These are phyloP conservation scores for Antheraea yamamai DNA, from an alignment of 2,888 invertebrate species.

Conservation along the genomic window DNA sequence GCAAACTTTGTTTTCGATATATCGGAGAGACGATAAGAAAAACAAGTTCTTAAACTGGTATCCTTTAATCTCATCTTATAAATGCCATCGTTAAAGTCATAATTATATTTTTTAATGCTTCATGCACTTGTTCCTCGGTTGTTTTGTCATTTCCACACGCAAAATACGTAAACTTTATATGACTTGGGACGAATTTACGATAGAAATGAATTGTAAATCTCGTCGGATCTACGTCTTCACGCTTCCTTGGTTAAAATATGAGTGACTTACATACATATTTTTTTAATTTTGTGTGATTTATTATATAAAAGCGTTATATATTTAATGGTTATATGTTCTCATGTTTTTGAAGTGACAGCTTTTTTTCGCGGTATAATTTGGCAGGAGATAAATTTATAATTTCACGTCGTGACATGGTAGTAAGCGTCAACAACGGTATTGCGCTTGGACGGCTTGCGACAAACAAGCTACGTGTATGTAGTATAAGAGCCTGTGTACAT, in stretches of 20 bases:
- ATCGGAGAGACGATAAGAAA: not conserved
- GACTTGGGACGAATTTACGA: constrained; percentile 2
- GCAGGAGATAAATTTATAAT: too few relatives aligned
- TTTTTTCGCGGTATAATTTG: too few relatives aligned
- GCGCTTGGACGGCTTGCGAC: too few relatives aligned
- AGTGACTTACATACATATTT: not conserved
- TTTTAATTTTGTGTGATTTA: not conserved
- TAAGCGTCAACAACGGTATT: too few relatives aligned
- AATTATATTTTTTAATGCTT: constrained; percentile 14
- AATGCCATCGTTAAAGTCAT: constrained; percentile 18
- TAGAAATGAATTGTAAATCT: not conserved
- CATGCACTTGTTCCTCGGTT: not conserved
- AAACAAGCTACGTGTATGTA: too few relatives aligned
- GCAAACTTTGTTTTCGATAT: constrained; percentile 12
- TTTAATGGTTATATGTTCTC: not conserved
- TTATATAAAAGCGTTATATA: not conserved
- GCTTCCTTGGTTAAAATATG: not conserved
- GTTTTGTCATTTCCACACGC: constrained; percentile 5
- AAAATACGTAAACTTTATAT: not conserved
- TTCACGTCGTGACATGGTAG: too few relatives aligned
- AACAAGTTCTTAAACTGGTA: constrained; percentile 14
- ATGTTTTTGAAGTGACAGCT: too few relatives aligned
- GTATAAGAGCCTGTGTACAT: too few relatives aligned
- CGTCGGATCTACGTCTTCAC: not conserved
- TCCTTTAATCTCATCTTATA: constrained; percentile 19